A percentile compares a stretch with the other conserved stretches of the same genome.
phyloP scores from a whole-genome alignment of 2,888 invertebrate species.

The Metacarcinus magister region DNA sequence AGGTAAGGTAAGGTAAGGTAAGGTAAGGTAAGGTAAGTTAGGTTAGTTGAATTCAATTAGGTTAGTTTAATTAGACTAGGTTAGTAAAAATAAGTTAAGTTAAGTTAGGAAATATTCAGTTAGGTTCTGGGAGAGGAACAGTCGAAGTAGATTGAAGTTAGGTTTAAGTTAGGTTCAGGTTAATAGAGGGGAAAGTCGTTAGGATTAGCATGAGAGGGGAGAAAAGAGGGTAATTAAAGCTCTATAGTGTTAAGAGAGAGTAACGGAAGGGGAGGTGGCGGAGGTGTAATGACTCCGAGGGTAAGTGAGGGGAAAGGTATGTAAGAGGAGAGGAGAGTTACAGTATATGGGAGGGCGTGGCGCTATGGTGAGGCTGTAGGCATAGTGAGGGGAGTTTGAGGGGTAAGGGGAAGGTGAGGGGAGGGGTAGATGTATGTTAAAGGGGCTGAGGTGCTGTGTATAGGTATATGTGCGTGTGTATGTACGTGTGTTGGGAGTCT shows the following conservation, averaged over 20 bases:
- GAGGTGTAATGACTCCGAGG: neutral
- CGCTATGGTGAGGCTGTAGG: too few relatives aligned
- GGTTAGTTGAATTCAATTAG: too few relatives aligned
- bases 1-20: too few relatives aligned
- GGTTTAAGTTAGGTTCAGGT: neutral
- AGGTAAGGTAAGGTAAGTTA: too few relatives aligned
- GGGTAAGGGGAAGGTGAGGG: too few relatives aligned
- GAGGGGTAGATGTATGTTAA: too few relatives aligned
- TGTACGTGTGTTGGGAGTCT: neutral
- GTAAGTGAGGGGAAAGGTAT: neutral
- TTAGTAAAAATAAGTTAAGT: neutral
- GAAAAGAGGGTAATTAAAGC: too few relatives aligned
- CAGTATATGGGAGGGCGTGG: neutral
- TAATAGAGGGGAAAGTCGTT: neutral
- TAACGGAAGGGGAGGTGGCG: neutral
- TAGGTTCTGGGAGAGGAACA: neutral
- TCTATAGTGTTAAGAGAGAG: neutral
- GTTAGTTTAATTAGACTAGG: too few relatives aligned
- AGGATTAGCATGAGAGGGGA: too few relatives aligned
- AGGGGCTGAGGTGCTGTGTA: neutral
- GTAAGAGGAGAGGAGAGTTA: neutral
- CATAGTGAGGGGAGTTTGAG: too few relatives aligned
- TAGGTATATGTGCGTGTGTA: slow-evolving; percentile 40
- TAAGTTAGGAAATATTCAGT: neutral
- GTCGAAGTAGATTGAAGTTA: neutral